phyloP scores from a whole-genome alignment of 2,888 invertebrate species.

The Idaea straminata region DNA sequence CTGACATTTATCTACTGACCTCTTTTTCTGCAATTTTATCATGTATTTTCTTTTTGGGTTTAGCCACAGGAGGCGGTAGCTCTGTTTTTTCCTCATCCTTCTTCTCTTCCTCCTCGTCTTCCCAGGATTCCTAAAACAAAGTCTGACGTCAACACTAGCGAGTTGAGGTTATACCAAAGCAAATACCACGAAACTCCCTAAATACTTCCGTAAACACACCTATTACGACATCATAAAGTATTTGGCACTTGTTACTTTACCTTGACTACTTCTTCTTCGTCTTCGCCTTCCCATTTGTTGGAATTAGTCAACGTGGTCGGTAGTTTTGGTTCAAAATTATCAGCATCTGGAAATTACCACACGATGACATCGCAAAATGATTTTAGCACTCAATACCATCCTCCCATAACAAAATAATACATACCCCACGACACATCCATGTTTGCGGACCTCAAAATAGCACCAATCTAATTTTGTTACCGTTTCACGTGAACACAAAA shows the following conservation, averaged over 20 bases:
- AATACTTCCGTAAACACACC: conserved; percentile 16
- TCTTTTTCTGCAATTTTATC: conserved; percentile 95
- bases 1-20: conserved; percentile 59
- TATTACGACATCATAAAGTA: conserved; percentile 29
- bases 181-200: conserved; percentile 27
- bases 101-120: conserved; percentile 92
- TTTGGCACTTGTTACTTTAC: conserved; percentile 75
- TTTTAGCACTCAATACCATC: conserved; percentile 34
- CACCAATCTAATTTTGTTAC: conserved; percentile 68
- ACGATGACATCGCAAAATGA: conserved; percentile 43
- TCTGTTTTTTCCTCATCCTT: conserved; percentile 86
- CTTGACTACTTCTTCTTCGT: conserved; percentile 92
- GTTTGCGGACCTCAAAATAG: conserved; percentile 58
- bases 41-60: conserved; percentile 86
- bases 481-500: conserved; percentile 71
- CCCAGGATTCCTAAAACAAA: conserved; percentile 92
- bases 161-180: conserved; percentile 61
- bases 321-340: conserved; percentile 85
- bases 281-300: conserved; percentile 94
- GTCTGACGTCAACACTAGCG: conserved; percentile 69
- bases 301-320: conserved; percentile 78
- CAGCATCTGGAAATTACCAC: conserved; percentile 82
- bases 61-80: conserved; percentile 79
- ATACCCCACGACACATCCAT: conserved; percentile 88
- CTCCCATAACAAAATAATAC: conserved; percentile 42